Conservation (phyloP, 2,888 invertebrate species). For the Limnephilus auricula region DNA sequence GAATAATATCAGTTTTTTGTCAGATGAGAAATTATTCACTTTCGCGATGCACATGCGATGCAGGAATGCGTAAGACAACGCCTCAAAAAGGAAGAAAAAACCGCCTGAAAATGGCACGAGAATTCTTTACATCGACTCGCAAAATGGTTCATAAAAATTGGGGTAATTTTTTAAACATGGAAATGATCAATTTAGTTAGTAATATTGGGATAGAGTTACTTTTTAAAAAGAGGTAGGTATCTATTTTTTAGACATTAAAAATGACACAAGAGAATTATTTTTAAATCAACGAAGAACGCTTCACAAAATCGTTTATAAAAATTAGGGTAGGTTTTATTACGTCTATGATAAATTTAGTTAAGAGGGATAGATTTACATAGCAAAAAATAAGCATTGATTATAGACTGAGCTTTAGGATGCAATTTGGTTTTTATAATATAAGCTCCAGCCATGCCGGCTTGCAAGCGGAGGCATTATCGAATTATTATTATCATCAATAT, state of each 20-base stretch:
- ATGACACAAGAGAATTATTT: no score
- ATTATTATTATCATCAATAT: neutral
- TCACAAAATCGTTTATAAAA: no score
- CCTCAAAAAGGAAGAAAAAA: constrained; percentile 20
- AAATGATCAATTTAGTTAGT: neutral
- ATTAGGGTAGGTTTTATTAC: no score
- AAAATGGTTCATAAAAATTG: neutral
- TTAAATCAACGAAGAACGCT: no score
- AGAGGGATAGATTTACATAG: neutral
- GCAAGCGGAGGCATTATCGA: neutral
- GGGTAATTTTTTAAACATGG: neutral
- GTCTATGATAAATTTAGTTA: no score
- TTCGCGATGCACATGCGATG: constrained; percentile 5
- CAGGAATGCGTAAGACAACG: constrained; percentile 26
- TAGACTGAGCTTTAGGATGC: constrained; percentile 31
- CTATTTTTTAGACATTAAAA: no score
- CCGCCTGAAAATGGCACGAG: neutral
- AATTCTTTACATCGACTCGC: neutral
- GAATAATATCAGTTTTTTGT: neutral
- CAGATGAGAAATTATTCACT: constrained; percentile 10
- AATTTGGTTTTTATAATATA: neutral
- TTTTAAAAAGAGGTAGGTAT: no score
- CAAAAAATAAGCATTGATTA: neutral
- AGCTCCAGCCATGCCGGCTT: neutral
- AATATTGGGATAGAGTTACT: neutral